Percentiles rank a stretch among this genome's conserved stretches.
These are phyloP conservation scores for Drosophila anomelani DNA, from an alignment of 2,888 invertebrate species.

Conservation along the genomic window DNA sequence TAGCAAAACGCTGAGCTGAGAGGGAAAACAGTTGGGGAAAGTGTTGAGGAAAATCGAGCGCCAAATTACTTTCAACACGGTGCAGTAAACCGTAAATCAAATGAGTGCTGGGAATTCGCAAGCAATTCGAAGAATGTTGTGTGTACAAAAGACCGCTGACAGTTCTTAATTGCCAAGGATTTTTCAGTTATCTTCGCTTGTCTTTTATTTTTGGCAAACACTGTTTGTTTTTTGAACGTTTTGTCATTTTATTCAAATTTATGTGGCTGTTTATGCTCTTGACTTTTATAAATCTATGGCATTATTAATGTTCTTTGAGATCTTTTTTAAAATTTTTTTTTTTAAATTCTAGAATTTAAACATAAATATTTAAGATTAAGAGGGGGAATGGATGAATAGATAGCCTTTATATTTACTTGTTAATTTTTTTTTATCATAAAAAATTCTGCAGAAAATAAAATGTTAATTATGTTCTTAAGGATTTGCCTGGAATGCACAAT, in stretches of 20 bases:
- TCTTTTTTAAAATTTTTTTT: neutral
- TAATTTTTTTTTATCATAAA: neutral
- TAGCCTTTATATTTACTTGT: neutral
- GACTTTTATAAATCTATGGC: neutral
- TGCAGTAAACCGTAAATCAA: constrained; percentile 65
- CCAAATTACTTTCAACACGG: constrained; percentile 77
- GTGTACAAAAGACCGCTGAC: constrained; percentile 79
- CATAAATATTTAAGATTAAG: too few species aligned
- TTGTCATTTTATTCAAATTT: constrained; percentile 32
- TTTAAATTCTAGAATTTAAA: neutral
- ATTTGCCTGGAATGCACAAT: neutral
- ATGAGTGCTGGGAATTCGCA: constrained; percentile 64
- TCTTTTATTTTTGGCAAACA: constrained; percentile 16
- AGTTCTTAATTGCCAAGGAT: constrained; percentile 78
- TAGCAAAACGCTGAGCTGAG: constrained; percentile 3
- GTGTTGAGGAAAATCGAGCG: constrained; percentile 60
- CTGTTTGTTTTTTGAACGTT: constrained; percentile 13
- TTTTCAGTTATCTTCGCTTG: constrained; percentile 22
- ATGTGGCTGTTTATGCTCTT: neutral
- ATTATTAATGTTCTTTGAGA: too few species aligned
- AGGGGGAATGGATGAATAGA: neutral
- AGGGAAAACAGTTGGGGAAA: constrained; percentile 10
- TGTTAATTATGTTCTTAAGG: too few species aligned
- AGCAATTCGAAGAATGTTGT: constrained; percentile 68
- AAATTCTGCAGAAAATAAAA: too few species aligned